Conservation (phyloP, 2,113 vertebrate species). For the Romanogobio albipinnatus region DNA sequence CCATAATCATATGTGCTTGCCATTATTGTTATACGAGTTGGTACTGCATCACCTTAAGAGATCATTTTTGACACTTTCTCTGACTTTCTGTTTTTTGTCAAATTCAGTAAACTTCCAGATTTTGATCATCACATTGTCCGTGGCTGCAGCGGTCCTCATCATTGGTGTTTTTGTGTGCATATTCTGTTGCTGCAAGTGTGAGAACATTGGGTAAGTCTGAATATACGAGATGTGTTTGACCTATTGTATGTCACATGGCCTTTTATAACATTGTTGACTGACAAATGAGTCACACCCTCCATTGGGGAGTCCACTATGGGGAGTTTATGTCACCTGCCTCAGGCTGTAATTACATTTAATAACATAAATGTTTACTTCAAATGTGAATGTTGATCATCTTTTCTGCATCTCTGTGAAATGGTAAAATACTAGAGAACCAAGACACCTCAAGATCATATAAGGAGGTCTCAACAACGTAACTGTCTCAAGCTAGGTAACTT, state of each 20-base stretch:
- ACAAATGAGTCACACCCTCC: neutral
- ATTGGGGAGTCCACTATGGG: neutral
- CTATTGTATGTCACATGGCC: neutral
- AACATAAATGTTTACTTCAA: neutral
- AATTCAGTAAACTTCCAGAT: constrained; percentile 91
- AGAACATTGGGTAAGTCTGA: constrained; percentile 77
- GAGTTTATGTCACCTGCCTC: constrained; percentile 1
- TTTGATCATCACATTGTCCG: constrained; percentile 88
- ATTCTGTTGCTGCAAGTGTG: constrained; percentile 87
- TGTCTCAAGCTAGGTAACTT: neutral
- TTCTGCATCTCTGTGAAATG: neutral
- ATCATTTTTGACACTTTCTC: neutral
- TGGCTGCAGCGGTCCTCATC: constrained; percentile 81
- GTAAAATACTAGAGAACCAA: neutral
- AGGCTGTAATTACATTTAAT: neutral
- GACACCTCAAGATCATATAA: neutral
- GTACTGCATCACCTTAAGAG: neutral
- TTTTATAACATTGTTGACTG: neutral
- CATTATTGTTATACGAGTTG: neutral
- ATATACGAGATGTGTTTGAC: neutral
- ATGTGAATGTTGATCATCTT: neutral
- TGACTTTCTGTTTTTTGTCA: neutral
- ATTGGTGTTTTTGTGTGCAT: constrained; percentile 83
- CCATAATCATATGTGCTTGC: neutral
- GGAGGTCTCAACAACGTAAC: neutral